A percentile compares a stretch with the other conserved stretches of the same genome.
These are phyloP conservation scores for Saxicola maurus DNA, from an alignment of 2,797 vertebrate genomes.

Conservation along the genomic window DNA sequence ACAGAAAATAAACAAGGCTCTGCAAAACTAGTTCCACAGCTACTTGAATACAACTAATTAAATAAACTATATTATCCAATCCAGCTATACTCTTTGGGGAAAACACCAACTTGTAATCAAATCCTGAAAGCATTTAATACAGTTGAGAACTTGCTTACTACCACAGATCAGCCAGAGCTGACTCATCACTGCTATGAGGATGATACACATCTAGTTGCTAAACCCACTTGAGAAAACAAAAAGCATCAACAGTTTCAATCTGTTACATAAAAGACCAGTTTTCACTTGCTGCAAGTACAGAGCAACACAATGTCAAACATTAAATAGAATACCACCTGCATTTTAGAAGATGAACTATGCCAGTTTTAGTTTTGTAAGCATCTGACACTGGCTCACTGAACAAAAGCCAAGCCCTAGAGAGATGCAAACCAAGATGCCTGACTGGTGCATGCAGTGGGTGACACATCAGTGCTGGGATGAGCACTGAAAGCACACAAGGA, in stretches of 20 bases:
- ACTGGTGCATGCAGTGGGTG: neutral
- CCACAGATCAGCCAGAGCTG: neutral
- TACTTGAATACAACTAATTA: neutral
- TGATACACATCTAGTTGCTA: neutral
- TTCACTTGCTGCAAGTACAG: neutral
- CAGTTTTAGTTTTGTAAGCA: neutral
- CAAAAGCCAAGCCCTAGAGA: neutral
- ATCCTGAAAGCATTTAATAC: neutral
- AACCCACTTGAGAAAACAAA: slow-evolving; percentile 3
- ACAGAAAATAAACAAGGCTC: neutral
- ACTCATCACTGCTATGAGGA: neutral
- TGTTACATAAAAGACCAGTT: neutral
- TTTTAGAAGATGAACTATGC: neutral
- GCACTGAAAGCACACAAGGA: neutral
- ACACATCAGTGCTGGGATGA: neutral
- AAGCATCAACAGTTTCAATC: neutral
- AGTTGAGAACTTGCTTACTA: neutral
- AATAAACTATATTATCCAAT: neutral
- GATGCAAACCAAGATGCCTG: neutral
- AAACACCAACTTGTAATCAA: neutral
- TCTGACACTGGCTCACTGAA: neutral
- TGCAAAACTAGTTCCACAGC: neutral
- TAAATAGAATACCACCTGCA: neutral
- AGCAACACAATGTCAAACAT: neutral
- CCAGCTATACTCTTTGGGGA: neutral